These are phyloP conservation scores for Oryzias sinensis DNA, from an alignment of 2,797 vertebrate species.

Conservation along the genomic window DNA sequence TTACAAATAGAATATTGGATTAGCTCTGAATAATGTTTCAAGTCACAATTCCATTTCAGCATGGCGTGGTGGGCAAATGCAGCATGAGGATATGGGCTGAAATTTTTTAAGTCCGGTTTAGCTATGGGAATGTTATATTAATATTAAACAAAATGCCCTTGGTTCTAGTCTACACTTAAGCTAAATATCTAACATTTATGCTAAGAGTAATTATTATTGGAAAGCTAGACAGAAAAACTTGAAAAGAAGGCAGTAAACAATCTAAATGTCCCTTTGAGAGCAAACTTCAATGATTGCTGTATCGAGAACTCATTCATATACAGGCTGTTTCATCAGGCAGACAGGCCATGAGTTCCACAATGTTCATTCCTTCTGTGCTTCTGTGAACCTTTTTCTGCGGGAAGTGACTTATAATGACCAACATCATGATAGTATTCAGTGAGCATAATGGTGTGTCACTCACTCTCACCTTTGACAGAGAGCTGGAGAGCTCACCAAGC, in stretches of 20 bases:
- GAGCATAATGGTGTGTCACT: conserved; percentile 66
- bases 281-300: conserved; percentile 13
- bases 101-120: conserved; percentile 45
- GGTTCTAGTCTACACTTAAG: conserved; percentile 43
- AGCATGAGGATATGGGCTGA: conserved; percentile 50
- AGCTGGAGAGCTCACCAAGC: conserved; percentile 50
- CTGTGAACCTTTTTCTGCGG: conserved; percentile 52
- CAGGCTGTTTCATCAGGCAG: conserved; percentile 37
- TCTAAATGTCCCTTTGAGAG: not conserved
- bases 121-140: conserved; percentile 43
- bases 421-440: conserved; percentile 67
- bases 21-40: conserved; percentile 66
- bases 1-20: conserved; percentile 71
- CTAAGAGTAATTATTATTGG: not conserved
- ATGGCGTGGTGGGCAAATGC: conserved; percentile 47
- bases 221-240: not conserved
- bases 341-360: conserved; percentile 37
- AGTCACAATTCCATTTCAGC: conserved; percentile 58
- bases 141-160: conserved; percentile 41
- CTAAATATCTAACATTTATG: conserved; percentile 35
- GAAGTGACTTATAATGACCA: conserved; percentile 62
- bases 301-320: conserved; percentile 8
- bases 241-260: conserved; percentile 8
- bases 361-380: conserved; percentile 50
- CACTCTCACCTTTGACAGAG: conserved; percentile 48